These are phyloP conservation scores for Ecdyonurus torrentis DNA, from an alignment of 2,888 invertebrate species.

Conservation along the genomic window DNA sequence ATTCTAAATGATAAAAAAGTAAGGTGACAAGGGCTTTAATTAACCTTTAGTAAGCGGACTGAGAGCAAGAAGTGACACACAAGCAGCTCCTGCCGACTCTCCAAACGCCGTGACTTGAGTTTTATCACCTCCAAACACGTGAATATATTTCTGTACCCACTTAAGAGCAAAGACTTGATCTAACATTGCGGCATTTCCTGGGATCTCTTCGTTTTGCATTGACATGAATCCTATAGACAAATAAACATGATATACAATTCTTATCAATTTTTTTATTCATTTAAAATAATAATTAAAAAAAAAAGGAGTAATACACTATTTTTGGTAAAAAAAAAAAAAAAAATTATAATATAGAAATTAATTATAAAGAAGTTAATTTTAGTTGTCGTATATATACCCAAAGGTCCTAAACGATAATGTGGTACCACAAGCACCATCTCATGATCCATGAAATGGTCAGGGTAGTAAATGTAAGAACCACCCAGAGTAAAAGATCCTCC, in stretches of 20 bases:
- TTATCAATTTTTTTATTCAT: too few species aligned
- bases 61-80: slow-evolving; percentile 28
- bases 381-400: slow-evolving; percentile 21
- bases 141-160: slow-evolving; percentile 34
- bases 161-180: slow-evolving; percentile 32
- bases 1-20: too few species aligned
- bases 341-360: slow-evolving; percentile 8
- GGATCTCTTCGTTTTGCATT: slow-evolving; percentile 28
- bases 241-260: not conserved
- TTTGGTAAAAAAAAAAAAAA: slow-evolving; percentile 11
- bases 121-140: slow-evolving; percentile 33
- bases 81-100: slow-evolving; percentile 34
- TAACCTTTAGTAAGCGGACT: slow-evolving; percentile 22
- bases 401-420: slow-evolving; percentile 32
- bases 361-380: not conserved
- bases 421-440: slow-evolving; percentile 32
- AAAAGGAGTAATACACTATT: too few species aligned
- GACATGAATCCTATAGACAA: slow-evolving; percentile 29
- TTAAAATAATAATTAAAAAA: too few species aligned
- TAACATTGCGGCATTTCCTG: slow-evolving; percentile 35
- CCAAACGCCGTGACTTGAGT: slow-evolving; percentile 32
- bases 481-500: slow-evolving; percentile 29
- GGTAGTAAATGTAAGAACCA: slow-evolving; percentile 23
- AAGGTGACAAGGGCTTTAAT: not conserved
- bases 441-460: slow-evolving; percentile 27